These are phyloP conservation scores for Bombylius discolor DNA, from an alignment of 2,888 invertebrate genomes.

Conservation along the genomic window DNA sequence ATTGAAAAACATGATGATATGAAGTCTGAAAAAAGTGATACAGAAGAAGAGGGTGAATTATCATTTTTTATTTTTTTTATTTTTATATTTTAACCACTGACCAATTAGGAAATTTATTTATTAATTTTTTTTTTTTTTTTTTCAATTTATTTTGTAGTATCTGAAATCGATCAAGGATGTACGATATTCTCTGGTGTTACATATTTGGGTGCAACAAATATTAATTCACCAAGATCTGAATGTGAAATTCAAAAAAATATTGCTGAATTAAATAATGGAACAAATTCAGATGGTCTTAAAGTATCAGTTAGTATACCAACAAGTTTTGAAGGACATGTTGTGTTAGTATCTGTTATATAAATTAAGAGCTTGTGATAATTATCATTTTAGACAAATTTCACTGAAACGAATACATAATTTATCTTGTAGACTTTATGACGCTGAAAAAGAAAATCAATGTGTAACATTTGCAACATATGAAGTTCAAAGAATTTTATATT, in stretches of 20 bases:
- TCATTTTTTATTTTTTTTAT: conserved; percentile 29
- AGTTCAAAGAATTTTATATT: conserved; percentile 86
- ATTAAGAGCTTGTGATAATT: not conserved
- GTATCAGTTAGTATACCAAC: conserved; percentile 87
- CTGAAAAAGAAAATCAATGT: conserved; percentile 48
- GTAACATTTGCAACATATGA: conserved; percentile 76
- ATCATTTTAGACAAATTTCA: not conserved
- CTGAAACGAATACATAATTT: not conserved
- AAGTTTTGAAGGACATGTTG: conserved; percentile 82
- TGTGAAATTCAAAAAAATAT: conserved; percentile 86
- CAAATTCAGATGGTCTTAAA: conserved; percentile 58
- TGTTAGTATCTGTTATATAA: conserved; percentile 47
- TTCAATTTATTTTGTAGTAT: conserved; percentile 39
- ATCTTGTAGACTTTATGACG: conserved; percentile 62
- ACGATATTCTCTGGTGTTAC: conserved; percentile 87
- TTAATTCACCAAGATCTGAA: conserved; percentile 86
- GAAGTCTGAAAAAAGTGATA: conserved; percentile 57
- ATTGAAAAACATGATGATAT: conserved; percentile 64
- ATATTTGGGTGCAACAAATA: conserved; percentile 82
- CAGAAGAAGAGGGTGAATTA: conserved; percentile 51
- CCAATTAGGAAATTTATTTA: not conserved
- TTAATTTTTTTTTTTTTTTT: not conserved
- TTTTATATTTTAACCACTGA: too few species aligned
- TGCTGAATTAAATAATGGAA: conserved; percentile 69
- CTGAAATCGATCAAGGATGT: conserved; percentile 76